Base-by-base conservation (phyloP, 2,888 invertebrate species). In the Dasypogon diadema region DNA sequence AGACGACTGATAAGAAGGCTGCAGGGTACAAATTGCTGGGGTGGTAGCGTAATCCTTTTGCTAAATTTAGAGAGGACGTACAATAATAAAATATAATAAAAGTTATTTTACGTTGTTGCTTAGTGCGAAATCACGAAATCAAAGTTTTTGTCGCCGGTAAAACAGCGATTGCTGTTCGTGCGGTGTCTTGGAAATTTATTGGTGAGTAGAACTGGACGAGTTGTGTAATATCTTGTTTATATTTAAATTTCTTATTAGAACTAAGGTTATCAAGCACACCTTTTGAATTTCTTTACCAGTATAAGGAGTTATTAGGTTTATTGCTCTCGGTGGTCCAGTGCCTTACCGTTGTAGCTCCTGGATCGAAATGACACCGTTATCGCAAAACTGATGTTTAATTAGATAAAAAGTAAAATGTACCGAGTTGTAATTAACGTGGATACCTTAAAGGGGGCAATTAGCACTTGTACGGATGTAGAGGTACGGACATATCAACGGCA, bases 201-300 rank as follows among this genome's bases (percentile, higher is more conserved):
- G 70, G 70, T 70, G 70, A 70, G 70, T 34, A 54, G n/a, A 54
- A 21, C 70, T 70, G 70, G 70, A 70, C 34, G 30, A 70, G 70
- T 70, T 70, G 70, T 70, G 70, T 70, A 70, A 70, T 70, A 18
- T 18, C 6, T 12, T 42, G 42, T 42, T 42, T 42, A 42, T 12
- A 42, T 12, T 6, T n/a, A 48, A 48, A 48, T 6, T 6, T 48
- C 12, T 48, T 1, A 48, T 16, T 48, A 14, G 48, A 48, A n/a
- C 14, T 8, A 16, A 5, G 2, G n/a, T n/a, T n/a, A n/a, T n/a
- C n/a, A n/a, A n/a, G n/a, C n/a, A 14, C n/a, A 48, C n/a, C n/a
- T 48, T 30, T 8, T 30, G 30, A 30, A 30, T 5, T 30, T 30
- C 30, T 30, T 3, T 5, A 30, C 8, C 4, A 30, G 8, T 30